phyloP scores from a whole-genome alignment of 2,797 vertebrate species.

The Perodicticus potto region DNA sequence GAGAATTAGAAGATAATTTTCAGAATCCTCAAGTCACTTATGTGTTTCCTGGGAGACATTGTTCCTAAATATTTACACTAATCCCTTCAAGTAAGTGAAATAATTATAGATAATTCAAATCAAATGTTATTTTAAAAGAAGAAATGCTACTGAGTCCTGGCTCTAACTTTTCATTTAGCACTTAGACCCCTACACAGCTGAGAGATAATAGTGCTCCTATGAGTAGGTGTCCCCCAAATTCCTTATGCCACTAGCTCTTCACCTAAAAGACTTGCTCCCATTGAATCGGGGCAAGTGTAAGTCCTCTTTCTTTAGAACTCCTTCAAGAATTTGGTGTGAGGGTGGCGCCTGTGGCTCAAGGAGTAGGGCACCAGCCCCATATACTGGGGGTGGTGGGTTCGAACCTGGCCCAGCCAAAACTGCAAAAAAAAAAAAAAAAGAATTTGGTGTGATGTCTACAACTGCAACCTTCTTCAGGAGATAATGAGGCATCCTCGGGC shows the following conservation, averaged over 20 bases:
- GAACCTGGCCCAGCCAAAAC: too few relatives aligned
- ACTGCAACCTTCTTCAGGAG: conserved; percentile 9
- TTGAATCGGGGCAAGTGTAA: background rate
- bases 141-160: conserved; percentile 47
- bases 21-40: conserved; percentile 44
- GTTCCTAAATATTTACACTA: conserved; percentile 68
- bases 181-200: background rate
- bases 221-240: conserved; percentile 19
- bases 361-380: too few relatives aligned
- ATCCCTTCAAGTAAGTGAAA: conserved; percentile 52
- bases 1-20: conserved; percentile 59
- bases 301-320: background rate
- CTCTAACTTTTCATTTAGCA: conserved; percentile 51
- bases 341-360: too few relatives aligned
- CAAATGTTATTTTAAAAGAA: conserved; percentile 62
- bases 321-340: background rate
- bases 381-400: too few relatives aligned
- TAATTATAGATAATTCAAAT: conserved; percentile 60
- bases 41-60: conserved; percentile 40
- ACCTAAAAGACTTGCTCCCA: background rate
- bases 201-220: background rate
- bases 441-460: background rate
- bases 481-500: background rate
- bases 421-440: background rate
- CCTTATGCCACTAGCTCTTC: conserved; percentile 1